Evolutionary conservation across 1,140 invertebrate genomes (phyloP), one percentile per base, ranked within the genome.

Genomic region (Papilio polytes): DNA sequence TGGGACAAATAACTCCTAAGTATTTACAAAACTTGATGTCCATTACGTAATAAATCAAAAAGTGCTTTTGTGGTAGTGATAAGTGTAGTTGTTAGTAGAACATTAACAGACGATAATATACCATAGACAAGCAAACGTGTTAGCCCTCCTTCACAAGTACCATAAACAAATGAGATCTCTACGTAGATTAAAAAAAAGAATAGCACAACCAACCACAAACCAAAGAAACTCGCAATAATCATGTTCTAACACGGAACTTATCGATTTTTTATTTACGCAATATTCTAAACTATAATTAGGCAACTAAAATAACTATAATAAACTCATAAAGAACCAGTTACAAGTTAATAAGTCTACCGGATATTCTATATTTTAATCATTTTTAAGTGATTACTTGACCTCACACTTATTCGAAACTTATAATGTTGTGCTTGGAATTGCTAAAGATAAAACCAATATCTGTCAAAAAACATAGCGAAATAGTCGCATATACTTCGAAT

Each of bases 171-270:
- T 20, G 2, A 78, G 2, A 15, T 44, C 0, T 76, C 46, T 63
- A 78, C 56, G 56, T 44, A 9, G 41, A 59, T 63, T 44, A n/a
- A 78, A 44, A 22, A 63, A 63, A 84, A 66, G 84, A 86, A 92
- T 92, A 93, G 91, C 92, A 94, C 92, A 94, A 91, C 88, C 92
- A 92, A 86, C 89, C 87, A 89, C 79, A 89, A 82, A 92, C 91
- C 91, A 93, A 83, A 91, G 87, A 93, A 91, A 93, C 88, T 87
- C 90, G 87, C 88, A 91, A 91, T 91, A 88, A 87, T 88, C 84
- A 89, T 86, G 80, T 72, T 88, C 90, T 92, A 92, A 93, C 88
- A 90, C 89, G 89, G 84, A 89, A 89, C 90, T 90, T 87, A 89
- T 90, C 84, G 86, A 41, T 87, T 93, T 94, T 93, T 93, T 94